Evolutionary conservation across 2,113 vertebrate genomes (phyloP).

Genomic region (Aspidoscelis tigris): DNA sequence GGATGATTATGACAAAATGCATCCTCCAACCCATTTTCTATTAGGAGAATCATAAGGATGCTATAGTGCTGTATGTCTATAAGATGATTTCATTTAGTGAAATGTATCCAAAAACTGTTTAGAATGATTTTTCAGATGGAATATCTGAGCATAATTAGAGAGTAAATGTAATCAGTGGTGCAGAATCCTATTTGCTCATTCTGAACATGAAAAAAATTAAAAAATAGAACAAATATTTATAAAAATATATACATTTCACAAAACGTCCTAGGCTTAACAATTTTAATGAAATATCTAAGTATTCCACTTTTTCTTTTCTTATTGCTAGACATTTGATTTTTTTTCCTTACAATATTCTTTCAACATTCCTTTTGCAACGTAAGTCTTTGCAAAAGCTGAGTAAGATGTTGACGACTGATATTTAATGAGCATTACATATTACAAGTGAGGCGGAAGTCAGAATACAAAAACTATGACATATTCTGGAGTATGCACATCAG

Average conservation of each 20-base stretch:
- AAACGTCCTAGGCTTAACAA: no score
- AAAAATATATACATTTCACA: no score
- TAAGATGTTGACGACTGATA: conserved; percentile 44
- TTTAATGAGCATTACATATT: conserved; percentile 19
- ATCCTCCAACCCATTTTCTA: no score
- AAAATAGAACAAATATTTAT: not conserved
- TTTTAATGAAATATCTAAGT: no score
- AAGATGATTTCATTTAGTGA: not conserved
- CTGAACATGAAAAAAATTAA: not conserved
- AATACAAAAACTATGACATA: conserved; percentile 12
- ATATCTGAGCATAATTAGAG: not conserved
- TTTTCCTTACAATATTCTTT: conserved; percentile 50
- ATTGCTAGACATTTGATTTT: conserved; percentile 32
- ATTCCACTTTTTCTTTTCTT: conserved; percentile 18
- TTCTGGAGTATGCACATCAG: conserved; percentile 1
- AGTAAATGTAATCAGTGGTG: not conserved
- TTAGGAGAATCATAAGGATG: not conserved
- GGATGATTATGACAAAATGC: no score
- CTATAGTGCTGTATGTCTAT: not conserved
- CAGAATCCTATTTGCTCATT: not conserved
- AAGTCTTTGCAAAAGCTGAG: conserved; percentile 56
- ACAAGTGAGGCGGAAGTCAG: conserved; percentile 1
- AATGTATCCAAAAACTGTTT: not conserved
- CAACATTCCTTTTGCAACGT: conserved; percentile 59
- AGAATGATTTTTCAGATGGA: not conserved